phyloP scores from a whole-genome alignment of 2,797 vertebrate species.

The Aerospiza tachiro region DNA sequence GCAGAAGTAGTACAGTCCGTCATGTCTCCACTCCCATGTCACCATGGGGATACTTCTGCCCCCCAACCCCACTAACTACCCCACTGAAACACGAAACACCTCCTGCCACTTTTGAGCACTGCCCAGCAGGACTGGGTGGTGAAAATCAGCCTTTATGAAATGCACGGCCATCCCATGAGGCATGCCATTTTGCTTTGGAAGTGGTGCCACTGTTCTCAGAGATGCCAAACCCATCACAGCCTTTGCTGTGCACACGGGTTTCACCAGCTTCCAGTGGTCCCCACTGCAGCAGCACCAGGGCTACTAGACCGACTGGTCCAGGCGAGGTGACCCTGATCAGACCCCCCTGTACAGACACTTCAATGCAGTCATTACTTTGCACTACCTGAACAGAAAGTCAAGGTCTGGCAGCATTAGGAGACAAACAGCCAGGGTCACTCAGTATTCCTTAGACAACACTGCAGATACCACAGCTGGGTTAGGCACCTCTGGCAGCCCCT shows the following conservation, averaged over 20 bases:
- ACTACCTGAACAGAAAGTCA: background rate
- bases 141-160: background rate
- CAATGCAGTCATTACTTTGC: background rate
- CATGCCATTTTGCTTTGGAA: background rate
- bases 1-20: background rate
- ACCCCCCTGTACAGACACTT: fast-evolving
- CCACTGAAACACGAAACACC: background rate
- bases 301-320: background rate
- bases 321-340: background rate
- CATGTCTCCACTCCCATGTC: background rate
- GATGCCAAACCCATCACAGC: background rate
- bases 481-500: background rate
- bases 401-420: background rate
- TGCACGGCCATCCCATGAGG: fast-evolving
- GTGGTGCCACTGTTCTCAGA: background rate
- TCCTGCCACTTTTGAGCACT: background rate
- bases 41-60: background rate
- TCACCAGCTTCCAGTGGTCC: background rate
- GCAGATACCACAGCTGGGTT: background rate
- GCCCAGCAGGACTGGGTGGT: background rate
- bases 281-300: background rate
- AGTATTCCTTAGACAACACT: background rate
- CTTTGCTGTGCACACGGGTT: fast-evolving
- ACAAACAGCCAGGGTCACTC: background rate
- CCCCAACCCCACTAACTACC: fast-evolving